Evolutionary conservation across 2,113 vertebrate genomes (phyloP), one percentile per base, ranked within the genome.

Genomic region (Burhinus bistriatus): DNA sequence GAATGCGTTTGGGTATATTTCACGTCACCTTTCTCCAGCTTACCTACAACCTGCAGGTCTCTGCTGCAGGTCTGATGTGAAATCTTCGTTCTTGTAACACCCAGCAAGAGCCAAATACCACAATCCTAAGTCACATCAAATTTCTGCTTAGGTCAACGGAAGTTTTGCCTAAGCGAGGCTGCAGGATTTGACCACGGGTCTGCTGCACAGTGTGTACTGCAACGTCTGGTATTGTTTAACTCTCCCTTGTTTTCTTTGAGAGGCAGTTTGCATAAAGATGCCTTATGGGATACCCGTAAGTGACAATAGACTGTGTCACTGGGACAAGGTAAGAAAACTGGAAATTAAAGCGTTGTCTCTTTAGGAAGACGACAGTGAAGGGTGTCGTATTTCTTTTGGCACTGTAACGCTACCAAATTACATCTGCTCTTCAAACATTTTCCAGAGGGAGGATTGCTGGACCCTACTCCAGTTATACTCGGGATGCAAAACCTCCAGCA

Each of bases 341-440:
- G 73, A 89, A 75, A 80, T 42, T 29, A 70, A 64, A 78, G n/a
- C 38, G 72, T 69, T 51, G 22, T 29, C 16, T 87, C 26, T 79
- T 68, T 25, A 81, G 78, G 65, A 94, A 95, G n/a, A 68, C 25
- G 47, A 59, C 36, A 45, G 40, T 14, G 36, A 64, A 45, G 38
- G 29, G 55, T 62, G 59, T 89, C 12, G 1, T 59, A 40, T 93
- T 93, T 97, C 93, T 76, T 91, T 80, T 93, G 81, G 51, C 62
- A 22, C 15, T 71, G 42, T 36, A 81, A 49, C 65, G 62, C 29
- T 94, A 86, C 81, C 79, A 92, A 59, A 75, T 81, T 71, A 44
- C 51, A 93, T 76, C 32, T 94, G 73, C 71, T 96, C 36, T 75
- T 92, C 92, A 68, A 90, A 73, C 82, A 9, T 47, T 76, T 91